phyloP scores from a whole-genome alignment of 1,140 invertebrate genomes.

The Dreissena rostriformis region DNA sequence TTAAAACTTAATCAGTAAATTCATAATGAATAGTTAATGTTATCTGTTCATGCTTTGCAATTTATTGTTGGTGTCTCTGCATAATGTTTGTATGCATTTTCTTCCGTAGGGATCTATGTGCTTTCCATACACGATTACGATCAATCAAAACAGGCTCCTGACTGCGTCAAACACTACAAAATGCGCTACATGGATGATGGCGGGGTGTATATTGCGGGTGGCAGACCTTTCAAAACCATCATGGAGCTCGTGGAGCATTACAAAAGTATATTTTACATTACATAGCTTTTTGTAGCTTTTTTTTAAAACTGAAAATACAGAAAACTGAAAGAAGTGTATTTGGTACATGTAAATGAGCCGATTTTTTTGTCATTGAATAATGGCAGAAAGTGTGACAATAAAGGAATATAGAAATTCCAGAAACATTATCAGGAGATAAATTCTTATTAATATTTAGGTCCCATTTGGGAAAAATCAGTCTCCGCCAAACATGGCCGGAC shows the following conservation, averaged over 20 bases:
- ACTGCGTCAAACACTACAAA: conserved; percentile 95
- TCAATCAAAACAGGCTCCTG: conserved; percentile 36
- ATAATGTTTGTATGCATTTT: neutral
- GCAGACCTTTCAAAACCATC: conserved; percentile 42
- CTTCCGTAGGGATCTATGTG: conserved; percentile 63
- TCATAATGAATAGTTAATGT: no score
- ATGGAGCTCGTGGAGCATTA: conserved; percentile 54
- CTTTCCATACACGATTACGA: conserved; percentile 67
- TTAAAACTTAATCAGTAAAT: no score
- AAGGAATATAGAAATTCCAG: no score
- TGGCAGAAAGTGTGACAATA: neutral
- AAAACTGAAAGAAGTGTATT: neutral
- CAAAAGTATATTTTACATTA: conserved; percentile 26
- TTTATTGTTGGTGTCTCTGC: no score
- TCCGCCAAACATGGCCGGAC: no score
- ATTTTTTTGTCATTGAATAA: neutral
- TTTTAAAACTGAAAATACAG: no score
- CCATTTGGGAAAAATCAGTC: no score
- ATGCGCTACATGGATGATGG: conserved; percentile 97
- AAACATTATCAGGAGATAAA: no score
- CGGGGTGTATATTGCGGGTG: conserved; percentile 85
- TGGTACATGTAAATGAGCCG: neutral
- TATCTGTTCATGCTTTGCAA: no score
- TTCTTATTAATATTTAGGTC: no score
- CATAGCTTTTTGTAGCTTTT: neutral